Conservation (phyloP, 2,888 invertebrate genomes). For the Andrena bicolor region DNA sequence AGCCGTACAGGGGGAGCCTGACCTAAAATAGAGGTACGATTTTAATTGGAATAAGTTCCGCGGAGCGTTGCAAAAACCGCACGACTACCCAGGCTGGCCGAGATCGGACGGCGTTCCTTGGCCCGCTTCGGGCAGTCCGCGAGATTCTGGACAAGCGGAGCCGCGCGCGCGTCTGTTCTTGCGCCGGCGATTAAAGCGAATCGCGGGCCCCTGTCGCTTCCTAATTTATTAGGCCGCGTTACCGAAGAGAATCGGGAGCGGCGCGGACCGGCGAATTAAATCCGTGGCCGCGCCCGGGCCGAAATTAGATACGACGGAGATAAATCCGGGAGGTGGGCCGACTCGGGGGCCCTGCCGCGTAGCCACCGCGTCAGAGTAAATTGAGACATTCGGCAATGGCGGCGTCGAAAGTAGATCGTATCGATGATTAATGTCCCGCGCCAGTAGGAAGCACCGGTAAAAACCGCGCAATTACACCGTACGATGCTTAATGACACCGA, state of each 20-base stretch:
- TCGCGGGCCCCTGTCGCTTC: slow-evolving; percentile 64
- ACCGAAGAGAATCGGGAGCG: slow-evolving; percentile 39
- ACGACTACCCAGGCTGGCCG: slow-evolving; percentile 29
- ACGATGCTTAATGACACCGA: slow-evolving; percentile 55
- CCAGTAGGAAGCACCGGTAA: slow-evolving; percentile 30
- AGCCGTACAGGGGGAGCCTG: slow-evolving; percentile 30
- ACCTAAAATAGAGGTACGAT: slow-evolving; percentile 76
- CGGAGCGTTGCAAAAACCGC: slow-evolving; percentile 56
- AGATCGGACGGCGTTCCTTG: slow-evolving; percentile 62
- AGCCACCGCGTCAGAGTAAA: slow-evolving; percentile 19
- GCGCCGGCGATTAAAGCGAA: slow-evolving; percentile 69
- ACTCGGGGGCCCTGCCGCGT: not conserved
- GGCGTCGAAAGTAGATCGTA: slow-evolving; percentile 61
- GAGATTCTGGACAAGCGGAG: slow-evolving; percentile 48
- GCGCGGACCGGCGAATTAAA: slow-evolving; percentile 49
- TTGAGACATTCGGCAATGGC: slow-evolving; percentile 57
- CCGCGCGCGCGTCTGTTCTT: slow-evolving; percentile 64
- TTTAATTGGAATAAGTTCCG: slow-evolving; percentile 77
- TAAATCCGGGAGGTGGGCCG: slow-evolving; percentile 37
- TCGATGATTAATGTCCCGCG: slow-evolving; percentile 55
- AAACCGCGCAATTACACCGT: slow-evolving; percentile 54
- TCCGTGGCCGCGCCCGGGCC: slow-evolving; percentile 26
- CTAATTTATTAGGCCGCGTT: slow-evolving; percentile 76
- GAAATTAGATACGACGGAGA: slow-evolving; percentile 57
- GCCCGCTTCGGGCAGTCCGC: slow-evolving; percentile 62